Conservation (phyloP, 2,888 invertebrate species). For the Luperina testacea region DNA sequence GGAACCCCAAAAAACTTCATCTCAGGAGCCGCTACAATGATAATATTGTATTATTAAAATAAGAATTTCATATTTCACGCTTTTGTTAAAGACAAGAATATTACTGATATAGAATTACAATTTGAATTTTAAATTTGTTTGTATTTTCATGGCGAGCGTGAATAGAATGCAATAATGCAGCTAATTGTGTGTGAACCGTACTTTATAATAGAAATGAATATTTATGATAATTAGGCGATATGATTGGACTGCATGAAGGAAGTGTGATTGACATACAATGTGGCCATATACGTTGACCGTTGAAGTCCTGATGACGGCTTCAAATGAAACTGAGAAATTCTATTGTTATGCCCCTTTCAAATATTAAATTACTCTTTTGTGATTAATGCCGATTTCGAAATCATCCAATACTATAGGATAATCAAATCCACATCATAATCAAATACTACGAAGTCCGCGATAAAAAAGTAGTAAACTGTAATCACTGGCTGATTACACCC, state of each 20-base stretch:
- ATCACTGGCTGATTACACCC: conserved; percentile 26
- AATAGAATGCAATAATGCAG: conserved; percentile 84
- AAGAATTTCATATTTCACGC: conserved; percentile 86
- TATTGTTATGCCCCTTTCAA: conserved; percentile 25
- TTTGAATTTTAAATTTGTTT: conserved; percentile 87
- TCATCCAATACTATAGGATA: too few species aligned
- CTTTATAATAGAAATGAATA: conserved; percentile 81
- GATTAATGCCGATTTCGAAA: conserved; percentile 12
- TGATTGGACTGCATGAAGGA: conserved; percentile 68
- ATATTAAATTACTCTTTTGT: conserved; percentile 9
- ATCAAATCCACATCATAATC: neutral
- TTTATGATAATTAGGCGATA: conserved; percentile 80
- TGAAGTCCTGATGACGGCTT: conserved; percentile 42
- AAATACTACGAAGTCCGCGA: neutral
- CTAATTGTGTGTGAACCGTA: conserved; percentile 89
- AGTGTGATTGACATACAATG: conserved; percentile 72
- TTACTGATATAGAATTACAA: conserved; percentile 86
- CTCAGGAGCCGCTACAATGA: conserved; percentile 83
- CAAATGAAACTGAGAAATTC: conserved; percentile 22
- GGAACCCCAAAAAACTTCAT: conserved; percentile 62
- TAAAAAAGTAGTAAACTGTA: conserved; percentile 6
- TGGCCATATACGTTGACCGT: conserved; percentile 45
- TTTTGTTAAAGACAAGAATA: conserved; percentile 79
- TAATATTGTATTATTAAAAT: conserved; percentile 83
- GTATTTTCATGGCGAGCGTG: conserved; percentile 76